phyloP scores from a whole-genome alignment of 2,113 vertebrate genomes.

The Falcunculus frontatus region DNA sequence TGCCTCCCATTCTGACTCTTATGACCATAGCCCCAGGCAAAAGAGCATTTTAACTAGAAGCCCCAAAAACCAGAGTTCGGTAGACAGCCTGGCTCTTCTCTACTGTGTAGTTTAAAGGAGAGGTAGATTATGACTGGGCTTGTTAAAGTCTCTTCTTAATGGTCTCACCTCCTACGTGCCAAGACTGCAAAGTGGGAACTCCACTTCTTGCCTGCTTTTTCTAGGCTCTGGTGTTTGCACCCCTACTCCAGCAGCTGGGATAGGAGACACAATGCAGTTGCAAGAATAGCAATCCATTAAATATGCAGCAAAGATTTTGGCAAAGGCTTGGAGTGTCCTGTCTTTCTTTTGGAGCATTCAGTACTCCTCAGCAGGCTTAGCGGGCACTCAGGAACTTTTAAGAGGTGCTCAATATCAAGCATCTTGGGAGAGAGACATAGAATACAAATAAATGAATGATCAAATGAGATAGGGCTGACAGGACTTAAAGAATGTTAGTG shows the following conservation, averaged over 20 bases:
- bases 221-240: background rate
- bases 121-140: background rate
- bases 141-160: background rate
- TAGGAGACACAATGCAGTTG: background rate
- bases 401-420: background rate
- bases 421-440: background rate
- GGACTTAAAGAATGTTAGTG: background rate
- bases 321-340: background rate
- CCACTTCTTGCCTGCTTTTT: background rate
- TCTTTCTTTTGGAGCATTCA: background rate
- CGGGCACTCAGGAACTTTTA: fast-evolving
- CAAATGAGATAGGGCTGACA: background rate
- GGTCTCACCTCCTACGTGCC: background rate
- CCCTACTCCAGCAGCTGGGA: background rate
- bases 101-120: background rate
- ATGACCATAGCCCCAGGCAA: background rate
- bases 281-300: background rate
- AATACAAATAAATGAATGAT: background rate
- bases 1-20: background rate
- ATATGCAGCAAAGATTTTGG: background rate
- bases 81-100: background rate
- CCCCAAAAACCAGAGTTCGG: background rate
- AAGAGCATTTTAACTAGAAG: background rate
- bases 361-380: background rate
- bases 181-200: background rate